A percentile compares a stretch with the other conserved stretches of the same genome.
phyloP scores from a whole-genome alignment of 2,888 invertebrate species.

The Rosalia funebris region DNA sequence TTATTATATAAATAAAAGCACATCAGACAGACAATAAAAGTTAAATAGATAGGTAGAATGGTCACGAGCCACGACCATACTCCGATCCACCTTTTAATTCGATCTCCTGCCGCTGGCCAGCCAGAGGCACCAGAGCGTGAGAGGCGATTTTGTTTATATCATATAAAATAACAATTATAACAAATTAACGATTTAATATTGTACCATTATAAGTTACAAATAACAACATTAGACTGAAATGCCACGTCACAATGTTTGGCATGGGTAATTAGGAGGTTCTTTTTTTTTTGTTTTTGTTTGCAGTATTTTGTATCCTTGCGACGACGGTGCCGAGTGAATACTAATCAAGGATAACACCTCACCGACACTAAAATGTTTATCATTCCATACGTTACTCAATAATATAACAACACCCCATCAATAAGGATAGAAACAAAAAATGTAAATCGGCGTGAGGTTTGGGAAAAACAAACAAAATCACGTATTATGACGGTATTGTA shows the following conservation, averaged over 20 bases:
- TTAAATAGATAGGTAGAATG: constrained; percentile 52
- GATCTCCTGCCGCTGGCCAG: constrained; percentile 53
- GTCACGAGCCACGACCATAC: constrained; percentile 56
- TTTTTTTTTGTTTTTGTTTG: constrained; percentile 34
- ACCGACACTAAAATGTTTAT: constrained; percentile 37
- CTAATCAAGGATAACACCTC: constrained; percentile 33
- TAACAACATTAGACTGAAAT: constrained; percentile 64
- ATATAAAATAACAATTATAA: constrained; percentile 64
- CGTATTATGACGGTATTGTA: constrained; percentile 32
- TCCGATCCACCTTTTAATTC: constrained; percentile 59
- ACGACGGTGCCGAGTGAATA: constrained; percentile 38
- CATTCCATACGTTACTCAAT: constrained; percentile 32
- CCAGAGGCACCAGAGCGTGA: constrained; percentile 40
- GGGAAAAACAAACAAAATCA: constrained; percentile 38
- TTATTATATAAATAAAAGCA: constrained; percentile 62
- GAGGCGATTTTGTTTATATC: constrained; percentile 50
- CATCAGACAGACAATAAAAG: constrained; percentile 60
- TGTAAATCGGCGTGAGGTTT: constrained; percentile 39
- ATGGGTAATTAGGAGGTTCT: constrained; percentile 52
- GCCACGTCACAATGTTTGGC: constrained; percentile 57
- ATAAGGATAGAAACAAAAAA: constrained; percentile 31
- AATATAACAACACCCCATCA: constrained; percentile 56
- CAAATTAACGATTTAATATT: constrained; percentile 63
- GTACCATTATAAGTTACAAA: constrained; percentile 63
- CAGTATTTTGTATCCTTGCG: constrained; percentile 41